Conservation (phyloP, 2,888 invertebrate genomes). For the Dynastes maya region DNA sequence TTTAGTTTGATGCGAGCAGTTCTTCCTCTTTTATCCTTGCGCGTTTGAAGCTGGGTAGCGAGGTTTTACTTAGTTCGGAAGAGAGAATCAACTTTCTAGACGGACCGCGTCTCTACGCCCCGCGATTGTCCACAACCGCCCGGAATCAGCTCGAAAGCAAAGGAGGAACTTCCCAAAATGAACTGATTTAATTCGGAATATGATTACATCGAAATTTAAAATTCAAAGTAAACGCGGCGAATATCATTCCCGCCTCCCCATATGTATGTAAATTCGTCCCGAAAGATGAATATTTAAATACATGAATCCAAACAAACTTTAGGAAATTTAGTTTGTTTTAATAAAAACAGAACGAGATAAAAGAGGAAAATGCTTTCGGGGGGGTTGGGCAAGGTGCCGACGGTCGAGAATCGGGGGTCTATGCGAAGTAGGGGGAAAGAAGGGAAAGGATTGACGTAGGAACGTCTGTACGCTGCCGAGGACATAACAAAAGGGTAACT, state of each 20-base stretch:
- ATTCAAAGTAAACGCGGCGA: constrained; percentile 70
- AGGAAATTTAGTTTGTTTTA: constrained; percentile 68
- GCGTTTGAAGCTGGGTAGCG: not conserved
- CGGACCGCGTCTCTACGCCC: constrained; percentile 1
- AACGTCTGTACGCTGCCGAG: constrained; percentile 46
- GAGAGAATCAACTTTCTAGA: constrained; percentile 27
- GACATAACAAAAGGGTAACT: constrained; percentile 64
- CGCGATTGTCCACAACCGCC: not conserved
- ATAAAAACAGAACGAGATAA: constrained; percentile 68
- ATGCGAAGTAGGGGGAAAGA: not conserved
- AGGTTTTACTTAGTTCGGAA: constrained; percentile 20
- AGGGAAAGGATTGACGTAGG: constrained; percentile 40
- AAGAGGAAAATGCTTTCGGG: constrained; percentile 60
- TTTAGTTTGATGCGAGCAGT: constrained; percentile 9
- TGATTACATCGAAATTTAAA: constrained; percentile 71
- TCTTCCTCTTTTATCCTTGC: not conserved
- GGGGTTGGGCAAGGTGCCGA: constrained; percentile 25
- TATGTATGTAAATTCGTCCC: constrained; percentile 70
- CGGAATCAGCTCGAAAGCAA: constrained; percentile 24
- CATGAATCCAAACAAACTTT: constrained; percentile 70
- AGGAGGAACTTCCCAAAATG: constrained; percentile 64
- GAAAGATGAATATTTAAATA: constrained; percentile 72
- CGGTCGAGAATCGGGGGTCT: constrained; percentile 6
- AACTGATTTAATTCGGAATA: constrained; percentile 72
- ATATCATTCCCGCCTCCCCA: constrained; percentile 68